These are phyloP conservation scores for Alexandromys fortis DNA, from an alignment of 2,113 vertebrate genomes.

Conservation along the genomic window DNA sequence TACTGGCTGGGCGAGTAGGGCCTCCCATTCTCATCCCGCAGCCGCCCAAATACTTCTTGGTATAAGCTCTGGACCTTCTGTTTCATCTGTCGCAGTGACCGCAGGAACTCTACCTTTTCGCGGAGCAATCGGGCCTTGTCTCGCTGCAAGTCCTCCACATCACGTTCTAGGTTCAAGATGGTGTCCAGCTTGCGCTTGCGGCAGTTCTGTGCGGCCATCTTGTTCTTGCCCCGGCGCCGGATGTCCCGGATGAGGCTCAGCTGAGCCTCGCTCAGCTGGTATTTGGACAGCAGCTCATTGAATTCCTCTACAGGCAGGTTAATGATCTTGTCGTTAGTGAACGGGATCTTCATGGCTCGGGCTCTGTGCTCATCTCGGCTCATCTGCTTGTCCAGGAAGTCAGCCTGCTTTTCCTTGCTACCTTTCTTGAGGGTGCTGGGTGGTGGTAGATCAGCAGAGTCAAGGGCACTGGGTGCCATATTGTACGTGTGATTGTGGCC, in stretches of 20 bases:
- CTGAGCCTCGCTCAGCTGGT: constrained; percentile 96
- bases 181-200: constrained; percentile 98
- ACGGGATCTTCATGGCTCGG: constrained; percentile 97
- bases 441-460: constrained; percentile 85
- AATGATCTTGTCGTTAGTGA: constrained; percentile 98
- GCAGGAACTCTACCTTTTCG: constrained; percentile 97
- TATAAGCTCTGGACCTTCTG: constrained; percentile 97
- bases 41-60: constrained; percentile 95
- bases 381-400: constrained; percentile 94
- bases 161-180: constrained; percentile 97
- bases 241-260: constrained; percentile 98
- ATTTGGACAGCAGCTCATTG: constrained; percentile 97
- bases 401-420: constrained; percentile 89
- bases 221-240: constrained; percentile 97
- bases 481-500: constrained; percentile 99
- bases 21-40: constrained; percentile 95
- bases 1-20: constrained; percentile 95
- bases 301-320: constrained; percentile 99
- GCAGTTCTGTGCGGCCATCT: constrained; percentile 99
- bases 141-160: constrained; percentile 94
- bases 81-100: constrained; percentile 97
- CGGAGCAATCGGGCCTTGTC: constrained; percentile 95
- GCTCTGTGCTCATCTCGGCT: constrained; percentile 97
- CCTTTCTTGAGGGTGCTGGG: constrained; percentile 87
- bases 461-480: constrained; percentile 88